Evolutionary conservation across 2,888 invertebrate genomes (phyloP), one percentile per base, ranked within the genome.

Genomic region (Allolobophora icterica): DNA sequence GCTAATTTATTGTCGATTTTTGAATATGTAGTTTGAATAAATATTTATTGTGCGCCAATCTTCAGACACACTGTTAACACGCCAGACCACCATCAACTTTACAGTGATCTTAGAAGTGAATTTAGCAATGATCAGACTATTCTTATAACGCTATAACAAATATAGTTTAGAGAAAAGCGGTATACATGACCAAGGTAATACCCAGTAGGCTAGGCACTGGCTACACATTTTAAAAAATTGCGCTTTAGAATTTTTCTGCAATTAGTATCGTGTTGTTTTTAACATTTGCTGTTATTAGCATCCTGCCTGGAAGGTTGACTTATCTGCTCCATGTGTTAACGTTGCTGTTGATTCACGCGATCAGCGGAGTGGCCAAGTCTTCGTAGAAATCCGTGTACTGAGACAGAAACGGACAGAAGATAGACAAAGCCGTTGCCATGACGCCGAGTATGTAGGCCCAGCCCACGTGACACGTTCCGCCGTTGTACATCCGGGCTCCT

Each of bases 401-500:
- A 90, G 95, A 95, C 34, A 96, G 94, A 89, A 95, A 94, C 19
- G 96, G 96, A 93, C 95, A 95, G 93, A 95, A 96, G 92, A 95
- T 94, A 15, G 95, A 94, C 40, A 96, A 93, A 3, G 95, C 94
- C 11, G 95, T 94, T 89, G 95, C 95, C 92, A 95, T 95, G 33
- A 95, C 94, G 40, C 95, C 95, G 84, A 96, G 93, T 92, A 95
- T 94, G 93, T 95, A 96, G 83, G 95, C 95, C 95, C 96, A 96
- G 52, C 96, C 96, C 38, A 96, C 90, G 71, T 94, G 94, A 92
- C 96, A 96, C 71, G 93, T 93, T 17, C 95, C 95, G 11, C 95
- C 93, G 71, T 94, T 92, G 93, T 94, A 96, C 95, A 94, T 93
- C 38, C 90, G 45, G 40, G 92, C 33, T 30, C 91, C 90, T 30